phyloP scores from a whole-genome alignment of 2,797 vertebrate species.

The Myiothlypis chrysogaster region DNA sequence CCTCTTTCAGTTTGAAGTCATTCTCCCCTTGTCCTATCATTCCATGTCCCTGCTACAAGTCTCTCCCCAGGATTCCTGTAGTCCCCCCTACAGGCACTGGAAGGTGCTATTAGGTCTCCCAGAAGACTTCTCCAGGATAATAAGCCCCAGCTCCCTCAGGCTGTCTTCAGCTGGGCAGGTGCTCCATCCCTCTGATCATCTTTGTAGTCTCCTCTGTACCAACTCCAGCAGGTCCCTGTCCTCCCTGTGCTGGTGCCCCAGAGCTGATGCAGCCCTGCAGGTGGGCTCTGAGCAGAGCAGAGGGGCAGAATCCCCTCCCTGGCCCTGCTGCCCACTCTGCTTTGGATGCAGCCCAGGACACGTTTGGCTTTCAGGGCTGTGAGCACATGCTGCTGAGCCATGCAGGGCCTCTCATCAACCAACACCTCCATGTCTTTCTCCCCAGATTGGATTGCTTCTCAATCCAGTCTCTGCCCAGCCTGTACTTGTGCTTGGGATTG shows the following conservation, averaged over 20 bases:
- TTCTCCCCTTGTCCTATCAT: neutral
- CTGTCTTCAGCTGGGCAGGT: neutral
- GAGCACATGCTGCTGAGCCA: neutral
- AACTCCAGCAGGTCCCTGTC: accelerated
- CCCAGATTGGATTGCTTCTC: neutral
- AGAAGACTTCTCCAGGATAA: neutral
- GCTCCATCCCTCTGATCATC: neutral
- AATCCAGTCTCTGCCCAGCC: neutral
- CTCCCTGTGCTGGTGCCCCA: neutral
- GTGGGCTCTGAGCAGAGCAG: neutral
- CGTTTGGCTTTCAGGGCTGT: accelerated
- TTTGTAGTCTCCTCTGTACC: neutral
- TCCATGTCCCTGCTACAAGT: no score
- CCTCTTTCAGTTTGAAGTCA: neutral
- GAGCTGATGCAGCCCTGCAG: neutral
- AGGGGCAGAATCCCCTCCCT: neutral
- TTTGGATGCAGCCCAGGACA: neutral
- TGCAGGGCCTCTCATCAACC: neutral
- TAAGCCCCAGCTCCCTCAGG: neutral
- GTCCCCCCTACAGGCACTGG: neutral
- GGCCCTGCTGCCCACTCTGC: neutral
- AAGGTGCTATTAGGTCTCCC: neutral
- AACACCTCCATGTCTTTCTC: neutral
- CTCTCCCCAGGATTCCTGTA: neutral
- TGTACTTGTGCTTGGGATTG: neutral